Base-by-base conservation (phyloP, 2,888 invertebrate genomes). In the Erebia ligea region DNA sequence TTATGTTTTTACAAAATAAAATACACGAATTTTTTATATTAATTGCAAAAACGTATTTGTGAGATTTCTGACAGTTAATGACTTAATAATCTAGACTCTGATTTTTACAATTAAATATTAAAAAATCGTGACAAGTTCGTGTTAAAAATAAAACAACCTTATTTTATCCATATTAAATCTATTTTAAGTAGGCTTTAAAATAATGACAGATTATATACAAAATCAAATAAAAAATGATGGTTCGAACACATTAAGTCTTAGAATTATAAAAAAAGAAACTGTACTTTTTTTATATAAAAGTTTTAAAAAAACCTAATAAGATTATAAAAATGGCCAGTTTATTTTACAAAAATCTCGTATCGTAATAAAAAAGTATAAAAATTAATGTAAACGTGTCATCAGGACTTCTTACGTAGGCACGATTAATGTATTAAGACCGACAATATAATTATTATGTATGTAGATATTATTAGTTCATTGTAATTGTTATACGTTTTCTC, bases 211-310 rank as follows among this genome's bases (percentile, higher is more conserved):
- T 78, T 79, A 78, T 80, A 81, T 79, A 81, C 78, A 80, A 73
- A 78, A 81, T 79, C 76, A 73, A 63, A 50, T 50, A n/a, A 70
- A 72, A 81, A 83, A 83, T 87, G 86, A 86, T 88, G 87, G 88
- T 86, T 81, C 82, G 83, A 87, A 89, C 85, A 86, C 84, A 84
- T 81, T 72, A 76, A 74, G 73, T 73, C 67, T 73, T 73, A 70
- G 71, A 76, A 76, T 77, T 78, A 77, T 70, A 72, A 79, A 76
- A 76, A 76, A 79, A 76, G 70, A 73, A 79, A 9, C 77, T 76
- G 76, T 78, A 74, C 76, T 74, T 67, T 64, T 67, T 71, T n/a
- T n/a, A n/a, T 52, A 58, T 65, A 65, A 73, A 76, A 71, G 45
- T 52, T 62, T 67, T 69, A 50, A 40, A 72, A 66, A 63, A 67